Base-by-base conservation (phyloP, 2,888 invertebrate genomes). In the Mechanitis mazaeus region DNA sequence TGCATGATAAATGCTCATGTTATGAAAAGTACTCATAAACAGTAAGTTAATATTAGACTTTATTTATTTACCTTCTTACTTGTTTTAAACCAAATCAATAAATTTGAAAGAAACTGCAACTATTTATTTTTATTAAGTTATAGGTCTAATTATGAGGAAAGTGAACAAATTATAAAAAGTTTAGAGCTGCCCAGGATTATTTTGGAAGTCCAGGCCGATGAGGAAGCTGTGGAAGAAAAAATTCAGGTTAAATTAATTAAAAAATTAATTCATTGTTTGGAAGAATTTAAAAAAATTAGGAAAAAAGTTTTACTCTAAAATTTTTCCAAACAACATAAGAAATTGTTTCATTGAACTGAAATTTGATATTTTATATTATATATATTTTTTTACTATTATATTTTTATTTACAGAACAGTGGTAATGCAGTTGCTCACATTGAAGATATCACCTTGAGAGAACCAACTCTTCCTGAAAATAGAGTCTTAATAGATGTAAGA, bases 1-100 rank as follows among this genome's bases (percentile, higher is more conserved):
- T 86, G 84, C 72, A 87, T 84, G 85, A 75, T 87, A n/a, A 79
- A 83, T 68, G 85, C 87, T 6, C 74, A 75, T 71, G 81, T 86
- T 35, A 77, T 80, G 59, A 85, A 81, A 67, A 69, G 72, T 67
- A 70, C 79, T 2, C 82, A 88, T 64, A 86, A 80, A 72, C 87
- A 80, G 88, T 88, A 77, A 85, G 84, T 74, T 67, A 60, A 2
- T 42, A 42, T 42, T 1, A 9, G 7, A 7, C 9, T 9, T 9
- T 7, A 42, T 42, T 42, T 42, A 9, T 20, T 20, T 20, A 20
- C 20, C 20, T 20, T 20, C 0, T 35, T 35, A 35, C 35, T 35
- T 35, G 35, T 5, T 35, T 35, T 35, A 35, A 5, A 35, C 4
- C 35, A 3, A 35, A 35, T 35, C 35, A 35, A 35, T 35, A 3